Conservation (phyloP, 2,888 invertebrate species). For the Entomobrya multifasciata region DNA sequence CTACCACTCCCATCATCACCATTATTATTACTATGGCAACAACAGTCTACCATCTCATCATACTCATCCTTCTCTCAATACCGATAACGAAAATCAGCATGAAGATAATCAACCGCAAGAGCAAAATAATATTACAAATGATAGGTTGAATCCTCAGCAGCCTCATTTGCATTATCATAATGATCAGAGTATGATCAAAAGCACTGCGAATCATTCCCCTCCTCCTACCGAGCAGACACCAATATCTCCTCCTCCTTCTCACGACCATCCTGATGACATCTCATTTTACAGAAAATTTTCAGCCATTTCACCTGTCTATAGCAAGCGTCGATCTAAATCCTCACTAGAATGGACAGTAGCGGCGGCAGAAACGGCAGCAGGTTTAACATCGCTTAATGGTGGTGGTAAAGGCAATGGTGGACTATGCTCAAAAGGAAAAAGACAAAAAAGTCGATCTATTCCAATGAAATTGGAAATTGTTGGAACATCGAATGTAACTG, state of each 20-base stretch:
- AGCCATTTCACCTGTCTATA: conserved; percentile 32
- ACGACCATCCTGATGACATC: conserved; percentile 49
- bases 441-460: conserved; percentile 64
- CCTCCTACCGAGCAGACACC: conserved; percentile 17
- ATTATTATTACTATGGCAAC: conserved; percentile 43
- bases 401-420: neutral
- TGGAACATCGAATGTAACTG: neutral
- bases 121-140: neutral
- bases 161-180: conserved; percentile 21
- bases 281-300: conserved; percentile 72
- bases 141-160: neutral
- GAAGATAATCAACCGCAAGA: conserved; percentile 15
- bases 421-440: conserved; percentile 13
- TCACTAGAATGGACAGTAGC: conserved; percentile 35
- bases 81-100: conserved; percentile 5
- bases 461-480: conserved; percentile 61
- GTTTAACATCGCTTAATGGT: neutral
- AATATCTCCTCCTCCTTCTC: conserved; percentile 23
- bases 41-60: neutral
- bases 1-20: conserved; percentile 61
- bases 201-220: neutral
- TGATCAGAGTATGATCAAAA: neutral
- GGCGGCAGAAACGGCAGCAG: neutral
- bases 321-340: conserved; percentile 52
- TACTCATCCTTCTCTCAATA: conserved; percentile 1